These are phyloP conservation scores for Rafetus swinhoei DNA, from an alignment of 2,113 vertebrate genomes.

Conservation along the genomic window DNA sequence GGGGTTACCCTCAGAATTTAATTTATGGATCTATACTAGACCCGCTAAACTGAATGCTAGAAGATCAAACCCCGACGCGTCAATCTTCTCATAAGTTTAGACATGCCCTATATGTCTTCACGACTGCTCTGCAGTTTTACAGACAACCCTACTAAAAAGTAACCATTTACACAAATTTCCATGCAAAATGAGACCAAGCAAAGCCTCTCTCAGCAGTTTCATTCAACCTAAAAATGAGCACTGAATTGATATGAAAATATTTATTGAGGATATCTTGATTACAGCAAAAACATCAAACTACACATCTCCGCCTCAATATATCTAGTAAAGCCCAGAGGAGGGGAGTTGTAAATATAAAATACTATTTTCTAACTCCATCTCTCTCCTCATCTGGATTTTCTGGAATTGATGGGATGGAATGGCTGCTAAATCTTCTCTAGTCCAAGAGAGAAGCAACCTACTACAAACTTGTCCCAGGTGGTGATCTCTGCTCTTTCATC, in stretches of 20 bases:
- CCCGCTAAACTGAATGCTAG: too few species aligned
- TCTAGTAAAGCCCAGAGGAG: neutral
- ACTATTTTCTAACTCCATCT: neutral
- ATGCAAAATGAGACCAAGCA: conserved; percentile 15
- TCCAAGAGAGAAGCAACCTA: neutral
- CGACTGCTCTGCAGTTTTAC: conserved; percentile 2
- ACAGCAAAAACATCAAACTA: conserved; percentile 9
- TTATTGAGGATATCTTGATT: conserved; percentile 36
- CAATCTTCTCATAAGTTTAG: too few species aligned
- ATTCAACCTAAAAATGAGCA: neutral
- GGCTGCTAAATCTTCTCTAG: neutral
- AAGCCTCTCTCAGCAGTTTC: neutral
- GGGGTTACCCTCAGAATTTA: too few species aligned
- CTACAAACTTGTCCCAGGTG: neutral
- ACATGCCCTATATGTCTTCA: neutral
- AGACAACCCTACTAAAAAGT: neutral
- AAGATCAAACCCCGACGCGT: too few species aligned
- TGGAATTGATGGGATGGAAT: neutral
- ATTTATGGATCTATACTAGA: too few species aligned
- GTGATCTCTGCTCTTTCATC: neutral
- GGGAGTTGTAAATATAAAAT: neutral
- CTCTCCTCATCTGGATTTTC: neutral
- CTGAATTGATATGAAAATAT: neutral
- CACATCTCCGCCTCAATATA: neutral
- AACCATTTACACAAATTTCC: neutral